Evolutionary conservation across 2,888 invertebrate species (phyloP).

Genomic region (Acleris literana): DNA sequence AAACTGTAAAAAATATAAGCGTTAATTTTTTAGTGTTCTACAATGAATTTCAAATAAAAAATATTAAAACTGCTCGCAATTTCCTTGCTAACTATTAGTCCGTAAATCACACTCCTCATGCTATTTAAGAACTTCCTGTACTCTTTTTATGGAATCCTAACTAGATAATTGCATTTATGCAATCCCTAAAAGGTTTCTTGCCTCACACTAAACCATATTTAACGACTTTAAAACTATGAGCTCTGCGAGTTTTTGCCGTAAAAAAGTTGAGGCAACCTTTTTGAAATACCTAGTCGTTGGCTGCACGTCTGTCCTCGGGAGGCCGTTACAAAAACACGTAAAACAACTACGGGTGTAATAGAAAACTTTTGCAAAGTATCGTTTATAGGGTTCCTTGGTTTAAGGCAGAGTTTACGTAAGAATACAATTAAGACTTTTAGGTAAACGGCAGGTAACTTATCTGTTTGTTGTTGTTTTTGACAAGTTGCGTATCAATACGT

Average conservation of each 20-base stretch:
- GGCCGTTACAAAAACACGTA: conserved; percentile 12
- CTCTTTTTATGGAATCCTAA: background rate
- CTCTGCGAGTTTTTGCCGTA: conserved; percentile 10
- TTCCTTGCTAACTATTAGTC: too few species aligned
- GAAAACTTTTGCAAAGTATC: conserved; percentile 17
- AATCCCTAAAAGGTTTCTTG: conserved; percentile 14
- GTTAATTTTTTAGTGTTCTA: too few species aligned
- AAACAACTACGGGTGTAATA: conserved; percentile 20
- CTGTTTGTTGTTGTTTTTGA: too few species aligned
- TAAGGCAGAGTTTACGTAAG: too few species aligned
- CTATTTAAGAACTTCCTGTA: conserved; percentile 12
- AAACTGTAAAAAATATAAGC: too few species aligned
- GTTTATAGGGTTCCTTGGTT: conserved; percentile 3
- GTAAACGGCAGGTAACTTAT: too few species aligned
- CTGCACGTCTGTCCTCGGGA: conserved; percentile 9
- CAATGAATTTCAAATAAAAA: too few species aligned
- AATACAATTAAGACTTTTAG: too few species aligned
- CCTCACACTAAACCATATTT: conserved; percentile 18
- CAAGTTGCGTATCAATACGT: too few species aligned
- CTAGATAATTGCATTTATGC: conserved; percentile 7
- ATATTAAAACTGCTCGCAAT: too few species aligned
- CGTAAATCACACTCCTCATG: background rate
- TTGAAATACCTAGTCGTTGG: conserved; percentile 13
- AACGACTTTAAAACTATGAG: conserved; percentile 24
- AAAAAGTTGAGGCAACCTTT: conserved; percentile 22